phyloP scores from a whole-genome alignment of 2,888 invertebrate genomes.

The Nasonia oneida region DNA sequence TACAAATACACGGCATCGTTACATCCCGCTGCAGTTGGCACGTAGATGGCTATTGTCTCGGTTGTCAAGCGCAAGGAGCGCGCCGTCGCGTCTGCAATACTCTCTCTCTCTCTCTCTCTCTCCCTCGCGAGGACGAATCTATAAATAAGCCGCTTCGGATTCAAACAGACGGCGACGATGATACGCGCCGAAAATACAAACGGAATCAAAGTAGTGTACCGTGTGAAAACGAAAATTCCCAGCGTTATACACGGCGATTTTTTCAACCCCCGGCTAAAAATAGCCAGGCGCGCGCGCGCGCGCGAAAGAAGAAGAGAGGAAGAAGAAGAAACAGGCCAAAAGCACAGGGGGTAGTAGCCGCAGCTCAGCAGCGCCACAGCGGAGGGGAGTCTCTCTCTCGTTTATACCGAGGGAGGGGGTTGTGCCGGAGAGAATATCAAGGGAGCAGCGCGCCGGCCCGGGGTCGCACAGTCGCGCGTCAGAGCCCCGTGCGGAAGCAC shows the following conservation, averaged over 20 bases:
- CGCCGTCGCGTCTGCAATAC: background rate
- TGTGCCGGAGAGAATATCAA: slow-evolving; percentile 50
- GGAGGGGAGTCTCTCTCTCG: background rate
- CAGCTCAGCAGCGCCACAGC: background rate
- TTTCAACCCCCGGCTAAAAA: no score
- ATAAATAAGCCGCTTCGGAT: background rate
- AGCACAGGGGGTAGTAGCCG: background rate
- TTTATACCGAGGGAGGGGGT: slow-evolving; percentile 37
- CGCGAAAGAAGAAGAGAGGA: slow-evolving; percentile 41
- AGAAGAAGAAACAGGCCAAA: slow-evolving; percentile 13
- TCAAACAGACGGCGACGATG: no score
- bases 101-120: no score
- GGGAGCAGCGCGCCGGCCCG: slow-evolving; percentile 74
- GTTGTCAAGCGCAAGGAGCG: slow-evolving; percentile 35
- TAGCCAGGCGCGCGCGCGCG: no score
- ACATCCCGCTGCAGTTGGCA: background rate
- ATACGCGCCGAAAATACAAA: no score
- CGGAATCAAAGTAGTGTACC: no score
- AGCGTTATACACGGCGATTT: no score
- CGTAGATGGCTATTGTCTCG: slow-evolving; percentile 30
- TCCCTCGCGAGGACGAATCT: background rate
- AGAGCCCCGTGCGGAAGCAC: slow-evolving; percentile 75
- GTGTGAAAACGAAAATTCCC: no score
- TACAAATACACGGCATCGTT: background rate
- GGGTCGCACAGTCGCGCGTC: slow-evolving; percentile 78